phyloP scores from a whole-genome alignment of 2,113 vertebrate species.

The Corythoichthys intestinalis region DNA sequence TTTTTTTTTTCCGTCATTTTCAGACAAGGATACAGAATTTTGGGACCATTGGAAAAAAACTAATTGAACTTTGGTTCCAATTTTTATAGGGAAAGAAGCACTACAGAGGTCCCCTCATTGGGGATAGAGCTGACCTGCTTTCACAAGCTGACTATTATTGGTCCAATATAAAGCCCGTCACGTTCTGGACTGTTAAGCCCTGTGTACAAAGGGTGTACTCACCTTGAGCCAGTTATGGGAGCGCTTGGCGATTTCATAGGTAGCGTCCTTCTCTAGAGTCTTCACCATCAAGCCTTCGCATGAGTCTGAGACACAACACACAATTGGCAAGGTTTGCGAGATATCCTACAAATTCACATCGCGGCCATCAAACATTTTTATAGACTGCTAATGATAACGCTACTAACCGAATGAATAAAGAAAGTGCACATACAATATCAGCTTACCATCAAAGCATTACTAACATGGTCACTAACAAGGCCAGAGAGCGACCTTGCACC shows the following conservation, averaged over 20 bases:
- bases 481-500: too few species aligned
- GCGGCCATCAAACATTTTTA: slow-evolving; percentile 66
- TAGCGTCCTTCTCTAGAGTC: slow-evolving; percentile 84
- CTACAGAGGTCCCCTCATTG: background rate
- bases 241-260: slow-evolving; percentile 90
- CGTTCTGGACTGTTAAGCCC: background rate
- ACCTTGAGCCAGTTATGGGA: slow-evolving; percentile 96
- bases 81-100: background rate
- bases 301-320: slow-evolving; percentile 74
- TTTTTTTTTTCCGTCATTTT: background rate
- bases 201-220: slow-evolving; percentile 8
- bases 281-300: slow-evolving; percentile 93
- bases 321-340: background rate
- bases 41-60: background rate
- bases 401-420: too few species aligned
- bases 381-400: slow-evolving; percentile 70
- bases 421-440: too few species aligned
- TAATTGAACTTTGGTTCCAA: background rate
- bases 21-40: background rate
- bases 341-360: background rate
- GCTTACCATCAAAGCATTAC: too few species aligned
- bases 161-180: background rate
- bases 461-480: too few species aligned
- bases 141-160: background rate
- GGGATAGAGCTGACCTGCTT: background rate